A percentile compares a stretch with the other conserved stretches of the same genome.
Evolutionary conservation across 1,140 invertebrate species (phyloP).

Genomic region (Diuraphis noxia): DNA sequence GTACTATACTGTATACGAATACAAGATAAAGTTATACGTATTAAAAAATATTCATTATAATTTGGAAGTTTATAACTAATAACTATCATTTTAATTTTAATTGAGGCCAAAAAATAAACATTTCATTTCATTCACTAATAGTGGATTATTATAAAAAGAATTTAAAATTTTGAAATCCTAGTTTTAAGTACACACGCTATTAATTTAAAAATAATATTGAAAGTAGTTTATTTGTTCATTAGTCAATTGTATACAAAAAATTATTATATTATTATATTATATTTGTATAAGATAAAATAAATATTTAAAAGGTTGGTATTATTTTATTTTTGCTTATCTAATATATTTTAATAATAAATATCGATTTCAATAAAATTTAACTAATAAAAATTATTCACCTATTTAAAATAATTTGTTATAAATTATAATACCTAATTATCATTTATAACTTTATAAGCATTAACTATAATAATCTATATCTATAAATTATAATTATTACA

Average conservation of each 20-base stretch:
- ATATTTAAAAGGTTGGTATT: neutral
- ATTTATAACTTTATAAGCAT: too few relatives aligned
- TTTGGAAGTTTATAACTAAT: neutral
- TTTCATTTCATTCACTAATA: neutral
- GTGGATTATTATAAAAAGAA: neutral
- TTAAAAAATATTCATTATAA: neutral
- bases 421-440: too few relatives aligned
- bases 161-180: neutral
- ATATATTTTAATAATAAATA: neutral
- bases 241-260: neutral
- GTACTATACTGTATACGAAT: neutral
- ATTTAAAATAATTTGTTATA: neutral
- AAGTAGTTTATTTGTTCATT: neutral
- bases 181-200: neutral
- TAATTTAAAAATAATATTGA: neutral
- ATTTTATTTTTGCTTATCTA: neutral
- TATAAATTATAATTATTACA: too few relatives aligned
- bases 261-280: neutral
- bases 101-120: neutral
- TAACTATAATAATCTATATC: too few relatives aligned
- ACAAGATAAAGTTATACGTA: neutral
- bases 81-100: neutral
- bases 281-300: neutral
- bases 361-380: neutral
- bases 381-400: neutral